Base-by-base conservation (phyloP, 92 coral and sea anemone species). In the Heteractis magnifica region DNA sequence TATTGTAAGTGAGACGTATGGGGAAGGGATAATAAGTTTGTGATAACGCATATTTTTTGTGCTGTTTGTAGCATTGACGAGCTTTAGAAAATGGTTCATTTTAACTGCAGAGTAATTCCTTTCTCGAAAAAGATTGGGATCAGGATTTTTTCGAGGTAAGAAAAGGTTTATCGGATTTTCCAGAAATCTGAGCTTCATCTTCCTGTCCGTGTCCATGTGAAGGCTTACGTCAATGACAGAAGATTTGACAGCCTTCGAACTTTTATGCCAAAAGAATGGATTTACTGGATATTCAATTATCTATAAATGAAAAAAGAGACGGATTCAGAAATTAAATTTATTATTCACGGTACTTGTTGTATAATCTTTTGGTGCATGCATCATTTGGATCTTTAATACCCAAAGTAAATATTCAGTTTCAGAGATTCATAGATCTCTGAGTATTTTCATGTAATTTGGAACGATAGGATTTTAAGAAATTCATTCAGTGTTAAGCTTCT, bases 21-120 rank as follows among this genome's bases (percentile, higher is more conserved):
- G 79, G 6, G 92, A 89, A 16, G 94, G 85, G 6, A 93, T 81
- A 10, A 77, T 65, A 16, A 93, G 44, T 56, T 76, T 77, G 71
- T 93, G 97, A 71, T 65, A 93, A 11, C 90, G 87, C 93, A 93
- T 89, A 65, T 91, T 89, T 10, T 85, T 68, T 6, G 85, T 77
- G 6, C 77, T 87, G 21, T 81, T 70, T 59, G 73, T 65, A 50
- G 14, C 52, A 23, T 70, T 58, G 8, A 13, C 77, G 19, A 77
- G 84, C 41, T 71, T 81, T 3, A 81, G 52, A 51, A 50, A 71
- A 15, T 49, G 70, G 14, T 65, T 68, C 71, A 68, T 68, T 68
- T 68, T 26, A 68, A 68, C 49, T 21, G 73, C 13, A 20, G 73
- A 68, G 23, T 68, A 68, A 23, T 68, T 68, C 23, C 73, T 68